Evolutionary conservation across 2,888 invertebrate species (phyloP), one percentile per base, ranked within the genome.

Genomic region (Drosophila bunnanda): DNA sequence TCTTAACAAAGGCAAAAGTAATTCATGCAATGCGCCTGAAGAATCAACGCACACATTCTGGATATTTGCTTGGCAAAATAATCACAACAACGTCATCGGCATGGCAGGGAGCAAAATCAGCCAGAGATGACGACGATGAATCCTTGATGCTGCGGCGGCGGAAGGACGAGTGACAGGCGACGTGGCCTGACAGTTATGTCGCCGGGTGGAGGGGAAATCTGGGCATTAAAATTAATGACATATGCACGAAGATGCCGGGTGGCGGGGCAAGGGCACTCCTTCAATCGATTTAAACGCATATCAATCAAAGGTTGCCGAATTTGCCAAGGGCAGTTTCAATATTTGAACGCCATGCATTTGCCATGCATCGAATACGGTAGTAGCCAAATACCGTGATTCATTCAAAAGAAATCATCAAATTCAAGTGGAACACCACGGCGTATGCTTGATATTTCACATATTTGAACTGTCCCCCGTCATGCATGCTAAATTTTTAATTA

Each of bases 1-100:
- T 83, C 73, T 80, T 75, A 82, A 82, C 83, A 85, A 80, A 80
- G 75, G 83, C 80, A 75, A 72, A 79, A 86, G 81, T 83, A 86
- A 86, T 83, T 83, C 83, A 80, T 76, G 83, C 77, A 77, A 77
- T 83, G 70, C 80, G 80, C 62, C 74, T 71, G 77, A 68, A 80
- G 70, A 70, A 79, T 77, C 78, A 79, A 79, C 79, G 68, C 79
- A 75, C 68, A 75, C 78, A 78, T 76, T 55, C 75, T 62, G 73
- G 62, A 75, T 68, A 76, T 80, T 76, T 77, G 69, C 68, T 68
- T 39, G 74, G 64, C 58, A 73, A 73, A 57, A 71, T 64, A 73
- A 73, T 71, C 41, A 44, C 57, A 70, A 57, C 53, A 71, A 61
- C 60, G 57, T 52, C 65, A 41, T 53, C 48, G 68, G 34, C 46